Percentiles rank a stretch among this genome's conserved stretches.
Conservation (phyloP, 2,888 invertebrate genomes). For the Mythimna vitellina region DNA sequence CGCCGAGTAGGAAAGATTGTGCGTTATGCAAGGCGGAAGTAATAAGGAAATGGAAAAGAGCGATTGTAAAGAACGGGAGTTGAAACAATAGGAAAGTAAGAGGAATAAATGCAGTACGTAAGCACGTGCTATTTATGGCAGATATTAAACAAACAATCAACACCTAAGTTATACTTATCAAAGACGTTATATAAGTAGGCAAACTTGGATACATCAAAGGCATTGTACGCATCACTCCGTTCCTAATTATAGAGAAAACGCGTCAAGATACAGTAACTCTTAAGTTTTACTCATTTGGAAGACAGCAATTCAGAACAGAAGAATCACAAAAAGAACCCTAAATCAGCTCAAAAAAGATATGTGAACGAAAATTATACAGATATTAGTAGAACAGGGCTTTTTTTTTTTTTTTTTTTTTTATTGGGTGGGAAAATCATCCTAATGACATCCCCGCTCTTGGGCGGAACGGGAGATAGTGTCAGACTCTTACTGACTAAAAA, state of each 20-base stretch:
- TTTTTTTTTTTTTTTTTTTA: no score
- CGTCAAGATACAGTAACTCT: conserved; percentile 19
- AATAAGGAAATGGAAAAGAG: conserved; percentile 62
- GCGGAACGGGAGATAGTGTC: no score
- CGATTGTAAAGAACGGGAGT: conserved; percentile 51
- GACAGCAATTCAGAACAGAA: conserved; percentile 1
- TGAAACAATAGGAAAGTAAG: conserved; percentile 60
- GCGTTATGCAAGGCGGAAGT: conserved; percentile 63
- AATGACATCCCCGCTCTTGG: no score
- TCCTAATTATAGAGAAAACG: conserved; percentile 19
- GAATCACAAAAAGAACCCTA: conserved; percentile 18
- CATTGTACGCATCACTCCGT: neutral
- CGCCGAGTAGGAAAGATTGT: conserved; percentile 49
- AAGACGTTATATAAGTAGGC: conserved; percentile 9
- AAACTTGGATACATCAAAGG: conserved; percentile 13
- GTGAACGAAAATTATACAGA: conserved; percentile 3
- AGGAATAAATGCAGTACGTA: conserved; percentile 33
- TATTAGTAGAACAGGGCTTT: neutral
- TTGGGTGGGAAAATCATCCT: no score
- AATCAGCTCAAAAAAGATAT: conserved; percentile 23
- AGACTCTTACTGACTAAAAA: no score
- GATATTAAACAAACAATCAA: conserved; percentile 32
- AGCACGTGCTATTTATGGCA: conserved; percentile 26
- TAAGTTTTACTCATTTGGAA: conserved; percentile 23
- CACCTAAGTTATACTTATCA: conserved; percentile 18